phyloP scores from a whole-genome alignment of 2,797 vertebrate species.

The Bucorvus abyssinicus region DNA sequence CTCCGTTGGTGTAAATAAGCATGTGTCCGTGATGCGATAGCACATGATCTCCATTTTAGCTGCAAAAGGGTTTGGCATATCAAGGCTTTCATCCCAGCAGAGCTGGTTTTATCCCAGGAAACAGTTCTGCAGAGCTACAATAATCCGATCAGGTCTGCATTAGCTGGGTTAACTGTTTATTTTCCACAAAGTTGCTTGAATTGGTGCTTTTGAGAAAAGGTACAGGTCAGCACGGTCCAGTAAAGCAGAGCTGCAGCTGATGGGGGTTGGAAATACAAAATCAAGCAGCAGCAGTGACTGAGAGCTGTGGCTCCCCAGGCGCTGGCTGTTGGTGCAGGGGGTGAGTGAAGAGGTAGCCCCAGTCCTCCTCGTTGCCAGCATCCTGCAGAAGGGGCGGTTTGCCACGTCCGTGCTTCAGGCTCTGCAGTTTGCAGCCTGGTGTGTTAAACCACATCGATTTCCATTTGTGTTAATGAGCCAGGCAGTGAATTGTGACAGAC shows the following conservation, averaged over 20 bases:
- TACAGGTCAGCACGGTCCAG: neutral
- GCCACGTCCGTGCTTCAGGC: neutral
- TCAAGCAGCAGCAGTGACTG: rapidly evolving
- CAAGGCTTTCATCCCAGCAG: slow-evolving; percentile 13
- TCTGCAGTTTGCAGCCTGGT: neutral
- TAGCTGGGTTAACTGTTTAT: neutral
- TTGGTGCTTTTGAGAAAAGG: slow-evolving; percentile 12
- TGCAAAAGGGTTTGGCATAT: neutral
- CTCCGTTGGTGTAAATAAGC: neutral
- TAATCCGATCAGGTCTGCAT: neutral
- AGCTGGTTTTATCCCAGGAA: neutral
- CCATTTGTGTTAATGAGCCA: neutral
- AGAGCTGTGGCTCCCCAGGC: neutral
- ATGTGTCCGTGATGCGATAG: neutral
- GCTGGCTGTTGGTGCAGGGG: neutral
- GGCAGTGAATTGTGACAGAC: neutral
- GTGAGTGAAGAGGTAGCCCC: neutral
- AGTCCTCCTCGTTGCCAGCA: neutral
- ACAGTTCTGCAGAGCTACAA: neutral
- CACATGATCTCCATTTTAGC: neutral
- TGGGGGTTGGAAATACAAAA: neutral
- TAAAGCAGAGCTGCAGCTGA: neutral
- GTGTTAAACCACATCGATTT: neutral
- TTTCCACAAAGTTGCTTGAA: slow-evolving; percentile 13
- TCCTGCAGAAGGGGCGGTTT: neutral